Conservation (phyloP, 2,797 vertebrate species). For the Neostethus bicornis region DNA sequence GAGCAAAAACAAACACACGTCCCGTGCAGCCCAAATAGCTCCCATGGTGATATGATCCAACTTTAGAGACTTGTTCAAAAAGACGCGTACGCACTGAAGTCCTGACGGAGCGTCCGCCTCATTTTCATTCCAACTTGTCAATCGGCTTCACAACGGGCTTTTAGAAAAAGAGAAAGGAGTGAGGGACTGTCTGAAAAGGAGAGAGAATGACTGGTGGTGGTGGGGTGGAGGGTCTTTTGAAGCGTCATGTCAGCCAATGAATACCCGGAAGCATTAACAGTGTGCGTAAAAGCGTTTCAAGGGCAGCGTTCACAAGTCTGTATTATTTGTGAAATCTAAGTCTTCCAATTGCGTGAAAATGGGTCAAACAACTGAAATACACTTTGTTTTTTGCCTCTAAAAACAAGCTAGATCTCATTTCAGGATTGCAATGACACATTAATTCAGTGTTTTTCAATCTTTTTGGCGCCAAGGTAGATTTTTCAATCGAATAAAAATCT, state of each 20-base stretch:
- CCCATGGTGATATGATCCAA: slow-evolving; percentile 83
- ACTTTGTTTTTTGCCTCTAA: too few relatives aligned
- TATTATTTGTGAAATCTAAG: slow-evolving; percentile 49
- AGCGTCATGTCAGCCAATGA: slow-evolving; percentile 22
- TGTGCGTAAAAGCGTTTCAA: neutral
- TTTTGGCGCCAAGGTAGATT: too few relatives aligned
- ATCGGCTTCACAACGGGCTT: slow-evolving; percentile 77
- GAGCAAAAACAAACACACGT: slow-evolving; percentile 85
- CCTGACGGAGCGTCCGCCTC: slow-evolving; percentile 79
- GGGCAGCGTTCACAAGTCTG: accelerated
- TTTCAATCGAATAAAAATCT: too few relatives aligned
- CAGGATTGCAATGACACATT: too few relatives aligned
- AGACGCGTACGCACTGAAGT: slow-evolving; percentile 81
- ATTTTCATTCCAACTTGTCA: slow-evolving; percentile 84
- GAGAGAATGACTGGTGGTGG: slow-evolving; percentile 30
- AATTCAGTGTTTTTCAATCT: too few relatives aligned
- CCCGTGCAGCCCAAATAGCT: slow-evolving; percentile 77
- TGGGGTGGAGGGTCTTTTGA: slow-evolving; percentile 22
- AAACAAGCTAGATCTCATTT: too few relatives aligned
- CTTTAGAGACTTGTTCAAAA: slow-evolving; percentile 77
- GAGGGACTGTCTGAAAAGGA: slow-evolving; percentile 23
- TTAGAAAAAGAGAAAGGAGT: slow-evolving; percentile 73
- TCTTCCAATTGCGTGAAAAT: neutral
- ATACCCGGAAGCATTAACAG: slow-evolving; percentile 30
- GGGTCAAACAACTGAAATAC: neutral